Evolutionary conservation across 2,113 vertebrate species (phyloP).

Genomic region (Lanius collurio): DNA sequence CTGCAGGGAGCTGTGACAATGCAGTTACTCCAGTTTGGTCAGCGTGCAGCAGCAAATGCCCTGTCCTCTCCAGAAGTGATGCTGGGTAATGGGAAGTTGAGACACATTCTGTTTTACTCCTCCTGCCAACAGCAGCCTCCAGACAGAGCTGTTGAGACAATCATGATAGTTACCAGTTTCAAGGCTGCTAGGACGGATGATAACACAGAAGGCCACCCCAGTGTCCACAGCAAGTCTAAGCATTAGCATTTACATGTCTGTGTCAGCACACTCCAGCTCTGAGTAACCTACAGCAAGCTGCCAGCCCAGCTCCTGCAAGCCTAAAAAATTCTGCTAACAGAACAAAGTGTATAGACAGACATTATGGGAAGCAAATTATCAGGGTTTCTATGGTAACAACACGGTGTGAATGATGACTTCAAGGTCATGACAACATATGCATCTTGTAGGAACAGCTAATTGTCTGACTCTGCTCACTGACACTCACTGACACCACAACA

Average conservation of each 20-base stretch:
- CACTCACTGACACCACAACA: constrained; percentile 3
- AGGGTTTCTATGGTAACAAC: constrained; percentile 55
- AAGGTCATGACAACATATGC: constrained; percentile 22
- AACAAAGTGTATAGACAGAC: constrained; percentile 8
- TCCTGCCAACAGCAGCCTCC: not conserved
- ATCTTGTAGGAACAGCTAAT: constrained; percentile 54
- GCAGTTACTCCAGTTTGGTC: not conserved
- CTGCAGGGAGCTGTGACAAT: not conserved
- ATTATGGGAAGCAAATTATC: constrained; percentile 14
- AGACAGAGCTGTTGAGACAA: not conserved
- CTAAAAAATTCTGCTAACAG: constrained; percentile 3
- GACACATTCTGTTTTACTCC: not conserved
- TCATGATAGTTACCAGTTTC: no score
- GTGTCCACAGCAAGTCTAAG: not conserved
- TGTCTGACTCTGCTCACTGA: constrained; percentile 29
- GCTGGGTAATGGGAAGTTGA: not conserved
- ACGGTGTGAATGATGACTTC: not conserved
- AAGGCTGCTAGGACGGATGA: not conserved
- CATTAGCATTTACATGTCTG: not conserved
- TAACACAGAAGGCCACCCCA: not conserved
- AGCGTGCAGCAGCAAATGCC: not conserved
- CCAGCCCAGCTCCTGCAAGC: not conserved
- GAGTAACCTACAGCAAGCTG: not conserved
- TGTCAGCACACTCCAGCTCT: not conserved
- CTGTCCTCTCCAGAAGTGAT: not conserved